Percentiles rank a stretch among this genome's conserved stretches.
phyloP scores from a whole-genome alignment of 2,888 invertebrate genomes.

The Caenorhabditis auriculariae region DNA sequence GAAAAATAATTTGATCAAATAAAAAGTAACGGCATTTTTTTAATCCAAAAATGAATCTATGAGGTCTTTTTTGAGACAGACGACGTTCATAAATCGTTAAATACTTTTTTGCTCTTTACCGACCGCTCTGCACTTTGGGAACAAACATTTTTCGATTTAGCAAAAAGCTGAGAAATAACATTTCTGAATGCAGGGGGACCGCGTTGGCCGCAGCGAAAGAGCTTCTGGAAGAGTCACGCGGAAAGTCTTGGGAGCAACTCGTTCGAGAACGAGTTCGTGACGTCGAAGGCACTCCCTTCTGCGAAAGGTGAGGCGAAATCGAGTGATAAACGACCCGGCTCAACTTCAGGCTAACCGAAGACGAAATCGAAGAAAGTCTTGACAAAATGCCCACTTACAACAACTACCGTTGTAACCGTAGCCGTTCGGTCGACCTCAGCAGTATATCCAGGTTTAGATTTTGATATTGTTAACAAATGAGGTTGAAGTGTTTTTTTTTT shows the following conservation, averaged over 20 bases:
- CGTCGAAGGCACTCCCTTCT: constrained; percentile 31
- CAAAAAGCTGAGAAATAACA: too few relatives aligned
- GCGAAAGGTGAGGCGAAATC: constrained; percentile 27
- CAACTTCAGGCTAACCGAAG: constrained; percentile 37
- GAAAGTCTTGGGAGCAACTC: constrained; percentile 40
- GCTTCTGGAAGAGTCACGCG: constrained; percentile 38
- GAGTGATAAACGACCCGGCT: background rate
- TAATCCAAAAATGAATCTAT: too few relatives aligned
- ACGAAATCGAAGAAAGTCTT: constrained; percentile 34
- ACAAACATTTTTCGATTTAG: background rate
- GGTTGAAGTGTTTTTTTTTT: background rate
- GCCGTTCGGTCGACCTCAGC: constrained; percentile 41
- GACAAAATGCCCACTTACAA: constrained; percentile 33
- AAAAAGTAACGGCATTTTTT: too few relatives aligned
- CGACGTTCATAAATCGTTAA: too few relatives aligned
- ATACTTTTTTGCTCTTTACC: too few relatives aligned
- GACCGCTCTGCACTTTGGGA: background rate
- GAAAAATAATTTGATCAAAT: too few relatives aligned
- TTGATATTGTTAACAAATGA: background rate
- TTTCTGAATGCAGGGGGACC: constrained; percentile 30
- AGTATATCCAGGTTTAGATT: constrained; percentile 34
- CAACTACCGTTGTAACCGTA: constrained; percentile 36
- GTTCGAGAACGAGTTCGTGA: constrained; percentile 28
- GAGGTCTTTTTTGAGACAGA: too few relatives aligned
- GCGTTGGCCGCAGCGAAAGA: constrained; percentile 38